Conservation (phyloP, 1,140 invertebrate genomes). For the Scaptomyza graminum region DNA sequence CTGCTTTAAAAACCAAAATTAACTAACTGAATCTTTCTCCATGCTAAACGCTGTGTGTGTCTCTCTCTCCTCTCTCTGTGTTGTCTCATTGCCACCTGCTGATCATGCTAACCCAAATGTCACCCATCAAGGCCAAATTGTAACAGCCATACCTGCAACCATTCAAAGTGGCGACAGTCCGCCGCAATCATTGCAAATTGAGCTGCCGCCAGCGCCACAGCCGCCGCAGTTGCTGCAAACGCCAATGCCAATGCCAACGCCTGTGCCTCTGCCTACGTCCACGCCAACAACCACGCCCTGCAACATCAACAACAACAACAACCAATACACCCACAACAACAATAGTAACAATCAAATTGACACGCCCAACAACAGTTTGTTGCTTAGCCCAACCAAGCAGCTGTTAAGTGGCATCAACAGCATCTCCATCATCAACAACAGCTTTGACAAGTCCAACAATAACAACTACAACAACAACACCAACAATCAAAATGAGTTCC, state of each 20-base stretch:
- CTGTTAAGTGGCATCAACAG: slow-evolving; percentile 76
- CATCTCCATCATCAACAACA: slow-evolving; percentile 82
- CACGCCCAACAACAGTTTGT: slow-evolving; percentile 71
- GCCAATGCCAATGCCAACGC: slow-evolving; percentile 1
- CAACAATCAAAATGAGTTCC: slow-evolving; percentile 74
- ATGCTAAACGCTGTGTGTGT: slow-evolving; percentile 62
- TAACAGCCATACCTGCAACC: slow-evolving; percentile 80
- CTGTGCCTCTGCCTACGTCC: slow-evolving; percentile 7
- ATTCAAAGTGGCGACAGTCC: slow-evolving; percentile 79
- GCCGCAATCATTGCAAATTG: slow-evolving; percentile 69
- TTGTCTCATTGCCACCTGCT: slow-evolving; percentile 70
- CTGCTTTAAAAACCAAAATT: slow-evolving; percentile 60
- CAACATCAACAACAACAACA: slow-evolving; percentile 21
- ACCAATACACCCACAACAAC: slow-evolving; percentile 28
- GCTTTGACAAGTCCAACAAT: slow-evolving; percentile 70
- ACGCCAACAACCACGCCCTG: slow-evolving; percentile 27
- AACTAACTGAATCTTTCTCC: slow-evolving; percentile 69
- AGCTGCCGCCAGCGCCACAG: slow-evolving; percentile 18
- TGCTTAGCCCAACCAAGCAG: slow-evolving; percentile 78
- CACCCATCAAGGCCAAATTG: slow-evolving; percentile 72
- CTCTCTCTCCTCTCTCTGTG: slow-evolving; percentile 27
- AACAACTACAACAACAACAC: slow-evolving; percentile 43
- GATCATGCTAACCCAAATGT: slow-evolving; percentile 67
- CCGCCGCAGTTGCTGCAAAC: slow-evolving; percentile 31
- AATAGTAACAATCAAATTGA: slow-evolving; percentile 52